Evolutionary conservation across 2,888 invertebrate genomes (phyloP), one percentile per base, ranked within the genome.

Genomic region (Tipula helvola): DNA sequence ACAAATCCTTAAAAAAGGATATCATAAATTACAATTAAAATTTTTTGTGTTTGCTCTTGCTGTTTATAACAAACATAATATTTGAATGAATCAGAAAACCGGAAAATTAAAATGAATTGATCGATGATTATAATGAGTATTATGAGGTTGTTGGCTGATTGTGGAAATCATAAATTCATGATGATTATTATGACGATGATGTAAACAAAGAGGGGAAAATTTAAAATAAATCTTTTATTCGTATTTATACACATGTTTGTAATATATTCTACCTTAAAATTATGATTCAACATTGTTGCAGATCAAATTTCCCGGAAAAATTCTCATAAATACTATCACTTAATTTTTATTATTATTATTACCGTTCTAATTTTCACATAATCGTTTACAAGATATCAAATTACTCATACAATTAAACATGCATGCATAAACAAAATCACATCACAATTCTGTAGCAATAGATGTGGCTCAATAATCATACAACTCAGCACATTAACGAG

Each of bases 281-380:
- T 71, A 71, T 71, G 71, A 71, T 71, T 71, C 71, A 71, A 71
- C 71, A 28, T 28, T 71, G 71, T 28, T 52, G 10, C 71, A 71
- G 71, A 71, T 71, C 71, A 71, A 71, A 71, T 71, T 71, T 71
- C 71, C 71, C 71, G 71, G 71, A 71, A 71, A 71, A 71, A 71
- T 28, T 71, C 71, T 71, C 71, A 71, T 71, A 71, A 71, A 71
- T 71, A 71, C 18, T 28, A 28, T 71, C 71, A 71, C 28, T 71
- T 71, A 71, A 71, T 28, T 28, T 16, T 52, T 52, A 71, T 28
- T 52, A 10, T 52, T 52, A 52, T 16, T 52, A 52, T 52, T 52
- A 52, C 52, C 71, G 28, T 71, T 71, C 71, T 71, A 71, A 71
- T 71, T 71, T 71, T 71, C 71, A 71, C 71, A 71, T 71, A 71